Conservation (phyloP, 2,888 invertebrate species). For the Beris chalybata region DNA sequence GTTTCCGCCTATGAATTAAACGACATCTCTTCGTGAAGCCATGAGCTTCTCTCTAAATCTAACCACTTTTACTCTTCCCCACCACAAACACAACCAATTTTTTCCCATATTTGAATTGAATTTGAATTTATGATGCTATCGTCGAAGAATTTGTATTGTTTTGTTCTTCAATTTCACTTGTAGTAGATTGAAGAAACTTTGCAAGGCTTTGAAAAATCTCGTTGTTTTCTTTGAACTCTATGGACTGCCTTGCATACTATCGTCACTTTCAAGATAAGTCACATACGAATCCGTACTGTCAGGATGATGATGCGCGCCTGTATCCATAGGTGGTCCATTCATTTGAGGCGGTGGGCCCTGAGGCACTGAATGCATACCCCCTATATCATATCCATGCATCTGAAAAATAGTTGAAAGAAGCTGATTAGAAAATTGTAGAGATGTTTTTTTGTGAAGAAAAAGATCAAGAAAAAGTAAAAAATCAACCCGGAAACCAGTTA, state of each 20-base stretch:
- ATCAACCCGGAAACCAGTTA: no score
- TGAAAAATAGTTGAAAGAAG: conserved; percentile 52
- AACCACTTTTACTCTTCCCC: no score
- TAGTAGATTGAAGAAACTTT: background rate
- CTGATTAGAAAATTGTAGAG: conserved; percentile 16
- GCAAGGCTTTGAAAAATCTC: conserved; percentile 24
- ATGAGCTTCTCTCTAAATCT: no score
- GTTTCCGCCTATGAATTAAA: no score
- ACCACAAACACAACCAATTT: no score
- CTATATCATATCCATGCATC: conserved; percentile 91
- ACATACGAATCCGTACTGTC: conserved; percentile 86
- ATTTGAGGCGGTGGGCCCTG: conserved; percentile 64
- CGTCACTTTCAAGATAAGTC: conserved; percentile 89
- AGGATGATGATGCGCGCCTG: conserved; percentile 68
- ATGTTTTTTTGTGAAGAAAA: background rate
- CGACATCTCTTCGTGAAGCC: no score
- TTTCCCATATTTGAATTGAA: no score
- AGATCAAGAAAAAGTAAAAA: no score
- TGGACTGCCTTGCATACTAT: conserved; percentile 74
- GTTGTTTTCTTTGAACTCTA: conserved; percentile 52
- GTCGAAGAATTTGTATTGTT: no score
- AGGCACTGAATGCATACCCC: conserved; percentile 59
- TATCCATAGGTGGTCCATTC: conserved; percentile 62
- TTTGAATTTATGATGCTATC: no score
- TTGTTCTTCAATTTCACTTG: no score